phyloP scores from a whole-genome alignment of 2,797 vertebrate species.

The Eremophila alpestris region DNA sequence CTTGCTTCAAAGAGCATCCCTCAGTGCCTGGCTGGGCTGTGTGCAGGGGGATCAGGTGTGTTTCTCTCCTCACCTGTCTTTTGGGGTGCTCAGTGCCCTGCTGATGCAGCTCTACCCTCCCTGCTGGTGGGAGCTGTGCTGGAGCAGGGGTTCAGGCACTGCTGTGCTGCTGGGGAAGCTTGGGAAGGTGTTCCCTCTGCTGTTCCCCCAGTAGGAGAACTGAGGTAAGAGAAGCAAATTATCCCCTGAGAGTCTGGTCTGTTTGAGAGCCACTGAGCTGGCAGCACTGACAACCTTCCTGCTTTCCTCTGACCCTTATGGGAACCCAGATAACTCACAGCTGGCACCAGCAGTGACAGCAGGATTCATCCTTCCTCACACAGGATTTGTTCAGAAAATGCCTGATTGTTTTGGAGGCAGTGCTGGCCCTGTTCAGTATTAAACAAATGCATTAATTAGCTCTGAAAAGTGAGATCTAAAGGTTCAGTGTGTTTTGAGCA shows the following conservation, averaged over 20 bases:
- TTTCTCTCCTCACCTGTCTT: not conserved
- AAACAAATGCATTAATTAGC: not conserved
- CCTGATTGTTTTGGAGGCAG: not conserved
- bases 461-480: not conserved
- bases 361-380: not conserved
- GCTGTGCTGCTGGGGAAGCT: not conserved
- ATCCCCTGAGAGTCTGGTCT: not conserved
- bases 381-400: not conserved
- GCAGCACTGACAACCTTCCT: not conserved
- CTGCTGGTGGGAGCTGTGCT: not conserved
- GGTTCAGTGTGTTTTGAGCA: not conserved
- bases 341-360: not conserved
- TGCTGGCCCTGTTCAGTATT: not conserved
- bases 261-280: not conserved
- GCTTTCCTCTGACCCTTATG: not conserved
- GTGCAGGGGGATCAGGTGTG: not conserved
- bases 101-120: not conserved
- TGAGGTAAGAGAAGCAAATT: not conserved
- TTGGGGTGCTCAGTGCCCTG: not conserved
- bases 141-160: not conserved
- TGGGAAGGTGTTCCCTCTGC: not conserved
- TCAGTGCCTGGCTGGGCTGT: not conserved
- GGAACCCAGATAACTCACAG: not conserved
- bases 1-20: not conserved
- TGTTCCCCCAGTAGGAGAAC: not conserved